Evolutionary conservation across 1,140 invertebrate genomes (phyloP), one percentile per base, ranked within the genome.

Genomic region (Coptotermes formosanus): DNA sequence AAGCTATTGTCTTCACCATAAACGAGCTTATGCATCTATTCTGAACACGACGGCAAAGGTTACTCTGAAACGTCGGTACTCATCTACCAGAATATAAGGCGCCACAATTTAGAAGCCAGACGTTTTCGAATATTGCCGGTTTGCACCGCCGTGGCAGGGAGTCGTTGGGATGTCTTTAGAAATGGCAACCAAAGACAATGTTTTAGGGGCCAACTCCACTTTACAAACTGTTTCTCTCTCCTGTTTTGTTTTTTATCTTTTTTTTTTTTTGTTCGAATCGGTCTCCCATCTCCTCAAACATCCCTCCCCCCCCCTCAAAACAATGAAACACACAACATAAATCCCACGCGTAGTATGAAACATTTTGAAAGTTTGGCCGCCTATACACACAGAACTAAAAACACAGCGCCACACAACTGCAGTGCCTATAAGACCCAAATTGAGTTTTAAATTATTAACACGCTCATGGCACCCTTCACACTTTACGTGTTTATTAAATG

Each of bases 401-500:
- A 75, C 25, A 75, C 21, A 64, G 19, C 25, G 3, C 19, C 25
- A 75, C 25, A 38, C 43, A 45, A 52, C 83, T 55, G 83, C 83
- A 52, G 83, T 55, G 52, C 83, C 83, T 84, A 55, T 84, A 84
- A 84, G 83, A 84, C 59, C 83, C 83, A 84, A 84, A 84, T 84
- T 84, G 83, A 84, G 83, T 84, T 52, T 30, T 84, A 45, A 84
- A 84, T 44, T 84, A 84, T 84, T 84, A 84, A 84, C 48, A 64
- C 83, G 2, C n/a, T 30, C 64, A 30, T 30, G 64, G 64, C 1
- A 30, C 83, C 83, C 83, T 84, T 84, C 83, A 64, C 83, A 84
- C 83, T 84, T 84, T 52, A 21, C 83, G 83, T 84, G 83, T 45
- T 84, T 84, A 84, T 84, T 84, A 84, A 84, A 84, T 84, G 83